These are phyloP conservation scores for Struthio camelus DNA, from an alignment of 2,113 vertebrate species.

Conservation along the genomic window DNA sequence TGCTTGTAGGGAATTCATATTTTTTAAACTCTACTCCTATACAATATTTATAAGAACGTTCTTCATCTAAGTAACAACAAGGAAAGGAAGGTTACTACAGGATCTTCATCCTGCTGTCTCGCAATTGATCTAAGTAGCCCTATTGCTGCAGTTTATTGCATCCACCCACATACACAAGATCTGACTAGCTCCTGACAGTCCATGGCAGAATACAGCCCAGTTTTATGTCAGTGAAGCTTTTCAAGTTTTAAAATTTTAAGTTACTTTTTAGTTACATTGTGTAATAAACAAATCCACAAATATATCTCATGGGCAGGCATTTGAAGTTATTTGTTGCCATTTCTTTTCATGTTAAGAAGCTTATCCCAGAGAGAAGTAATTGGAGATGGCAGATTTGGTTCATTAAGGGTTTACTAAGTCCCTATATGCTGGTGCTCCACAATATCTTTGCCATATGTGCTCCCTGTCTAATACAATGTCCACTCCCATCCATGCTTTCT, in stretches of 20 bases:
- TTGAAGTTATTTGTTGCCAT: neutral
- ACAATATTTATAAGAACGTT: neutral
- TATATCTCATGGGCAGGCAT: neutral
- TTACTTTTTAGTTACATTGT: neutral
- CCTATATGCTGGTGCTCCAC: neutral
- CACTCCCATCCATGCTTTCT: neutral
- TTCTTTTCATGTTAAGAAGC: neutral
- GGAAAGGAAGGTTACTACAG: neutral
- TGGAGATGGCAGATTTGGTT: constrained; percentile 13
- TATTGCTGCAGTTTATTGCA: neutral
- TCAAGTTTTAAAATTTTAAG: neutral
- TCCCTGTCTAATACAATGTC: neutral
- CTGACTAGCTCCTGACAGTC: neutral
- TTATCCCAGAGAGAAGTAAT: neutral
- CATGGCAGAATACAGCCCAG: neutral
- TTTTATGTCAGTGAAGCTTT: neutral
- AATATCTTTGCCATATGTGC: neutral
- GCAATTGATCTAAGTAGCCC: neutral
- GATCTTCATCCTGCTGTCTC: neutral
- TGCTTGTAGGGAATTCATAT: neutral
- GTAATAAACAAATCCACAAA: neutral
- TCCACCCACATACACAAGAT: neutral
- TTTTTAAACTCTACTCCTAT: neutral
- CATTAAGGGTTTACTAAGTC: constrained; percentile 39
- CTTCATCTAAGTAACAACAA: neutral